Evolutionary conservation across 2,113 vertebrate species (phyloP).

Genomic region (Cynocephalus volans): DNA sequence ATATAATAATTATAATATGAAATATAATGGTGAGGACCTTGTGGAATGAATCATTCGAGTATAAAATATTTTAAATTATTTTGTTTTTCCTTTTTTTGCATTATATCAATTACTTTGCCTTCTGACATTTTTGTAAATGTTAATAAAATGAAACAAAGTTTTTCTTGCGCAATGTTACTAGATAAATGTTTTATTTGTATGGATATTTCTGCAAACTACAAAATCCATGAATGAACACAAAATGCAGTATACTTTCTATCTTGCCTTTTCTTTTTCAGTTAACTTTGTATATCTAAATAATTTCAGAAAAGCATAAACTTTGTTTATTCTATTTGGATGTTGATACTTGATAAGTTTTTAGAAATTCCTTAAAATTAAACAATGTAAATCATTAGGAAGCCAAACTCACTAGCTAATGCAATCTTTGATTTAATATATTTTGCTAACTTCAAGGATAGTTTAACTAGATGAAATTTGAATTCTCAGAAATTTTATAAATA

Average conservation of each 20-base stretch:
- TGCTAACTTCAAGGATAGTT: too few relatives aligned
- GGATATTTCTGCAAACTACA: background rate
- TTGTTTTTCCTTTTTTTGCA: slow-evolving; percentile 9
- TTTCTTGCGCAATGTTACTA: background rate
- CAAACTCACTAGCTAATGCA: background rate
- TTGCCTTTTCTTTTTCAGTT: background rate
- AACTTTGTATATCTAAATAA: background rate
- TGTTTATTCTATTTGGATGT: background rate
- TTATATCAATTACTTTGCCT: background rate
- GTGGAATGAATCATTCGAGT: slow-evolving; percentile 46
- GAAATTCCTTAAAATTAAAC: background rate
- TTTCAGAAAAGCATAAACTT: background rate
- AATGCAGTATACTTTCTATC: background rate
- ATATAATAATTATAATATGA: slow-evolving; percentile 51
- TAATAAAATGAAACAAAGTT: slow-evolving; percentile 23
- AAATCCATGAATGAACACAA: background rate
- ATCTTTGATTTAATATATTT: background rate
- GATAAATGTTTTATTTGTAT: background rate
- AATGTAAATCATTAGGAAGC: background rate
- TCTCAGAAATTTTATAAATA: too few relatives aligned
- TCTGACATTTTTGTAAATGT: slow-evolving; percentile 15
- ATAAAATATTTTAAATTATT: slow-evolving; percentile 13
- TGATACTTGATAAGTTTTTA: background rate
- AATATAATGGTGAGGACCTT: background rate
- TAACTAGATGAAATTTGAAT: too few relatives aligned